Base-by-base conservation (phyloP, 2,797 vertebrate species). In the Pagetopsis macropterus region DNA sequence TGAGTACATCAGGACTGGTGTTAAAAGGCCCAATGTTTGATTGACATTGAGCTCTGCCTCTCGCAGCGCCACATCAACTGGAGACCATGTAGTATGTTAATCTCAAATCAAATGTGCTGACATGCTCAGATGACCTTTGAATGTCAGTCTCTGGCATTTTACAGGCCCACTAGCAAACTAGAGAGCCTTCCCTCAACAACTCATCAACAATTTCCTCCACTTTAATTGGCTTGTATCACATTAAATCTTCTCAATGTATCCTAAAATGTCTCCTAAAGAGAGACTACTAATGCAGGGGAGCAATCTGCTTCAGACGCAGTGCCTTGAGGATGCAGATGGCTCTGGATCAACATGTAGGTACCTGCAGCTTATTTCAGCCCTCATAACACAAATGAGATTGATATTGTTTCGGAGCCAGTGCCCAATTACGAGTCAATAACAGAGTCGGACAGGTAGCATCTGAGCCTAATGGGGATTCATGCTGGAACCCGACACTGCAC, bases 111-210 rank as follows among this genome's bases (percentile, higher is more conserved):
- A 84, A 89, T 84, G 68, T 81, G 77, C 70, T 76, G 68, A 88
- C 79, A 78, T 78, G 78, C 76, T 85, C 70, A 76, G 66, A 84
- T 91, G 89, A 93, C 92, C 93, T 94, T 93, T 94, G 92, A 93
- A 94, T 91, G 90, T 87, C 93, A 93, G 68, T 40, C 44, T 80
- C 65, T 93, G 92, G 91, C 92, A 90, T 94, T 93, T 91, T 86
- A 80, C 65, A 86, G 76, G 52, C 55, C 55, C 63, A 31, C 76
- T 83, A 85, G 86, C 87, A 89, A 89, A 89, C 72, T 70, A 66
- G 54, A 79, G 58, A 63, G 12, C 49, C 27, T 67, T 61, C 21
- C 8, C 43, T 75, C 57, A 75, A 62, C 70, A 83, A 50, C 37
- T 48, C n/a, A 45, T 76, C 55, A 83, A 64, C 59, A 50, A 27